Percentiles rank a stretch among this genome's conserved stretches.
phyloP scores from a whole-genome alignment of 2,888 invertebrate species.

The Conistra vaccinii region DNA sequence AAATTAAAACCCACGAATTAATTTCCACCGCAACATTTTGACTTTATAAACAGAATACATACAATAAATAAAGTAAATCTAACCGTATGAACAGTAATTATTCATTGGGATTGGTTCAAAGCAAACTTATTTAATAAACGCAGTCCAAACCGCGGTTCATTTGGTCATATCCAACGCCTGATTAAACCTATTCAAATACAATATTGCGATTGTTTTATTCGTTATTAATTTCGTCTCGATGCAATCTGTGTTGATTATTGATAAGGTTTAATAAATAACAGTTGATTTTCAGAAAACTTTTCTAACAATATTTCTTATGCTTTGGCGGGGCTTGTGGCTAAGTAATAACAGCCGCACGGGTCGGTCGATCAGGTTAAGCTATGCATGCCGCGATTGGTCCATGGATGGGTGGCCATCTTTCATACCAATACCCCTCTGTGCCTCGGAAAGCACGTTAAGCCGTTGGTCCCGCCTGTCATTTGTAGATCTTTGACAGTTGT shows the following conservation, averaged over 20 bases:
- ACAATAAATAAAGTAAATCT: constrained; percentile 44
- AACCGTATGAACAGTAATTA: constrained; percentile 64
- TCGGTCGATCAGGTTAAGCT: too few species aligned
- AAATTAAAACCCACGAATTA: constrained; percentile 34
- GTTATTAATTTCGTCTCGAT: constrained; percentile 63
- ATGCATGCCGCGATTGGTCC: too few species aligned
- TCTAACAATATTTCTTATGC: not conserved
- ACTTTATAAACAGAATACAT: constrained; percentile 40
- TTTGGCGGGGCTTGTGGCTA: too few species aligned
- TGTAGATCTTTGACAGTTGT: too few species aligned
- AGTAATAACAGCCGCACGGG: too few species aligned
- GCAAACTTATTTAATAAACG: constrained; percentile 71
- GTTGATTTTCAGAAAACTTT: not conserved
- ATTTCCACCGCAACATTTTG: constrained; percentile 34
- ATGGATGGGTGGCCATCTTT: too few species aligned
- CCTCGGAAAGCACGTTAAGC: too few species aligned
- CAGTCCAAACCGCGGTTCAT: constrained; percentile 69
- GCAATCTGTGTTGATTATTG: constrained; percentile 53
- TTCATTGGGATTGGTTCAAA: constrained; percentile 70
- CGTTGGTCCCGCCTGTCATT: too few species aligned
- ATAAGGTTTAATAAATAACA: not conserved
- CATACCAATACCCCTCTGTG: too few species aligned
- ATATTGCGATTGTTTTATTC: constrained; percentile 63
- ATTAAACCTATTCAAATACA: constrained; percentile 70
- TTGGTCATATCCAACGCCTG: constrained; percentile 70